Evolutionary conservation across 2,797 vertebrate species (phyloP), one percentile per base, ranked within the genome.

Genomic region (Otus scops): DNA sequence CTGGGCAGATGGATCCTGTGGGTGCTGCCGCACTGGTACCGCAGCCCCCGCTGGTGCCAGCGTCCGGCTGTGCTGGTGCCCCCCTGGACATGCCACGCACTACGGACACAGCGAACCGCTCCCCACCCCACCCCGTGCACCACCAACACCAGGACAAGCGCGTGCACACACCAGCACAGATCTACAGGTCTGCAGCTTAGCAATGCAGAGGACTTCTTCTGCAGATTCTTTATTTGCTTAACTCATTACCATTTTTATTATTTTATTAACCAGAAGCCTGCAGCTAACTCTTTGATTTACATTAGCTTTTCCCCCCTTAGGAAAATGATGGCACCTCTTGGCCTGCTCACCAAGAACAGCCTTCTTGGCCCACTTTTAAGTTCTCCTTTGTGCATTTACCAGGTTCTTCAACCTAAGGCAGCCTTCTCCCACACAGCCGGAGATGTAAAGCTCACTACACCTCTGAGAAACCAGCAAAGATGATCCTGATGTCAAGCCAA

Each of bases 11-110:
- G 38, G 38, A 39, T 39, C 38, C 38, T 39, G 38, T 39, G 38
- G 38, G 38, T 39, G 38, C 38, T 39, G 38, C 38, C 13, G 38
- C 38, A 39, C 38, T 39, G 56, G 67, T 11, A 43, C 47, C 21
- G 7, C 38, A 5, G 32, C 4, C n/a, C 68, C 9, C 39, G n/a
- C 1, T 21, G 48, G 13, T 38, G 47, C 80, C 38, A 39, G 38
- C 27, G 3, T 9, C 10, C 36, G n/a, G 8, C n/a, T 32, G 80
- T 7, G 24, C 17, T 13, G 26, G 38, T 24, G 2, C 45, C 38
- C 15, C 54, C 26, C 5, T 28, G 39, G 13, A 39, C 24, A 13
- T 1, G 2, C 28, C 39, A 6, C 10, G 1, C 10, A 2, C 6
- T 8, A 10, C 0, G 22, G 50, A 32, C 50, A 15, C 59, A 12